Conservation (phyloP, 1,140 invertebrate genomes). For the Zophobas atratus region DNA sequence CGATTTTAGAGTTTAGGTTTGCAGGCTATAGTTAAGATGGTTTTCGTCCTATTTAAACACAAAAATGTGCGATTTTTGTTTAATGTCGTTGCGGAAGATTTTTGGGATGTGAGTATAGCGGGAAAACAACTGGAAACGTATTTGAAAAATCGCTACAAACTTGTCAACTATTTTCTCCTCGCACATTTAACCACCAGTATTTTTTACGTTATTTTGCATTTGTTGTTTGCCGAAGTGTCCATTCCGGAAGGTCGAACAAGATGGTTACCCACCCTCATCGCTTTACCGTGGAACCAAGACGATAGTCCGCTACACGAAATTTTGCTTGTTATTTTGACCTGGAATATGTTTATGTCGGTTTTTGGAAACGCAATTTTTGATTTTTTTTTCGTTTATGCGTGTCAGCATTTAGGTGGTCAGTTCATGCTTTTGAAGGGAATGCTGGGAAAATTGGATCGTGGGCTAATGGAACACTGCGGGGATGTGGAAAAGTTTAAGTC, state of each 20-base stretch:
- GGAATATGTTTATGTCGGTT: slow-evolving; percentile 9
- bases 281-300: slow-evolving; percentile 1
- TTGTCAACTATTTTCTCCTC: slow-evolving; percentile 16
- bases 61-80: slow-evolving; percentile 13
- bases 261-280: slow-evolving; percentile 25
- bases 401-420: slow-evolving; percentile 1
- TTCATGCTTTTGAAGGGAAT: not conserved
- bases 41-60: not conserved
- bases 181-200: not conserved
- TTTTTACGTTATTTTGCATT: not conserved
- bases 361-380: slow-evolving; percentile 11
- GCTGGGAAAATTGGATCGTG: not conserved
- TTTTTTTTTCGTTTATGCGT: not conserved
- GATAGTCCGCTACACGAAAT: slow-evolving; percentile 1
- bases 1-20: not conserved
- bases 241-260: slow-evolving; percentile 35
- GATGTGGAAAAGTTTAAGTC: not conserved
- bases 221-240: slow-evolving; percentile 21
- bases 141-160: slow-evolving; percentile 2
- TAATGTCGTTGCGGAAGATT: slow-evolving; percentile 11
- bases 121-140: slow-evolving; percentile 7
- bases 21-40: not conserved
- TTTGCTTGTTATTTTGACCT: slow-evolving; percentile 6
- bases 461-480: not conserved
- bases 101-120: slow-evolving; percentile 33